Conservation (phyloP, 2,888 invertebrate species). For the Gryllus longicercus region DNA sequence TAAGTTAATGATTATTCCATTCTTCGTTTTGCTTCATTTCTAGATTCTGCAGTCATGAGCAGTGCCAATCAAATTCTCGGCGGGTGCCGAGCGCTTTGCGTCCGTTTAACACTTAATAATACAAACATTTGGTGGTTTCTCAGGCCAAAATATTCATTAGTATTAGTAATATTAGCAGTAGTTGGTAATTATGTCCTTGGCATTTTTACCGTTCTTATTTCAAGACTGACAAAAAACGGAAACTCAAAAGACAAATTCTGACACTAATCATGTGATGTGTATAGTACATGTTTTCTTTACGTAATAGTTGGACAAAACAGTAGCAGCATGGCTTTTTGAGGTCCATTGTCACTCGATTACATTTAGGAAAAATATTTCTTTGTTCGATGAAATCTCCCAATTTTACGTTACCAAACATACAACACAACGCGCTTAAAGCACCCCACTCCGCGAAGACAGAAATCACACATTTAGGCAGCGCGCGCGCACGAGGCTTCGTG, state of each 20-base stretch:
- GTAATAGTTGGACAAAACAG: neutral
- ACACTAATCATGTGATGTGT: conserved; percentile 11
- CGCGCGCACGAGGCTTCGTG: no score
- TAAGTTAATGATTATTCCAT: conserved; percentile 18
- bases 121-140: conserved; percentile 19
- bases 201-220: conserved; percentile 5
- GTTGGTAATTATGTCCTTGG: neutral
- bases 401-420: neutral
- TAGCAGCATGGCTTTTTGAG: neutral
- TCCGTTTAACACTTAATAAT: conserved; percentile 22
- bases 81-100: neutral
- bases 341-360: neutral
- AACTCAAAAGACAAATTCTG: conserved; percentile 17
- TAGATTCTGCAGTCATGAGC: conserved; percentile 9
- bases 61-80: neutral
- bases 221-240: neutral
- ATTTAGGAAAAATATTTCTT: conserved; percentile 10
- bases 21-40: conserved; percentile 18
- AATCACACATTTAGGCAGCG: no score
- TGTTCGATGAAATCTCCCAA: neutral
- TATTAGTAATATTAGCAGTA: conserved; percentile 8
- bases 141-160: conserved; percentile 17
- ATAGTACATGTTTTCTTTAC: conserved; percentile 1
- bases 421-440: neutral
- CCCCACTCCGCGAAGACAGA: neutral